phyloP scores from a whole-genome alignment of 1,140 invertebrate genomes.

The Sminthurides bifidus region DNA sequence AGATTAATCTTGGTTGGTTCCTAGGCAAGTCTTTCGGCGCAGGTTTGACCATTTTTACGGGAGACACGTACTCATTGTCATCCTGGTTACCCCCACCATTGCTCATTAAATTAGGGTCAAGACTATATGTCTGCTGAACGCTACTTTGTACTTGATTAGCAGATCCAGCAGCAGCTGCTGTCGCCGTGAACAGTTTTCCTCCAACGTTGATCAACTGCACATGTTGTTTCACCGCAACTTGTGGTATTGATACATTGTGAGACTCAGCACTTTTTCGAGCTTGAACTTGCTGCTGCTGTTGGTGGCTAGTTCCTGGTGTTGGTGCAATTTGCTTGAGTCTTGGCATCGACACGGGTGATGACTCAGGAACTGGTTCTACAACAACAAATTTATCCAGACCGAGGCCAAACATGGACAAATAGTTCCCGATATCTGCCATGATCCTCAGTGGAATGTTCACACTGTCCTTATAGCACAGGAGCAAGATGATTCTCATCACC shows the following conservation, averaged over 20 bases:
- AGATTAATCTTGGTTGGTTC: neutral
- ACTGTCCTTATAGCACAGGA: conserved; percentile 19
- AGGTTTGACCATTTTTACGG: no score
- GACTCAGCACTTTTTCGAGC: neutral
- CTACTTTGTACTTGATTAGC: neutral
- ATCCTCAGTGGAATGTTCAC: conserved; percentile 12
- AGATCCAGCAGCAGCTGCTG: neutral
- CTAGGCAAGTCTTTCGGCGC: neutral
- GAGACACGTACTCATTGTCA: no score
- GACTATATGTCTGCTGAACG: neutral
- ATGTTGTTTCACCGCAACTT: neutral
- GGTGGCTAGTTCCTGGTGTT: neutral
- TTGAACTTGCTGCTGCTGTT: neutral
- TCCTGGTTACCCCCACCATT: neutral
- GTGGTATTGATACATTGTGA: neutral
- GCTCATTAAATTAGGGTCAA: neutral
- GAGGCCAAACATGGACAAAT: conserved; percentile 22
- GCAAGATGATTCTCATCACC: conserved; percentile 19
- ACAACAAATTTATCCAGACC: conserved; percentile 12
- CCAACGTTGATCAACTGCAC: no score
- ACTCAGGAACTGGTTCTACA: neutral
- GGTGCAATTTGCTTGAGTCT: neutral
- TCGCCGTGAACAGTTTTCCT: neutral
- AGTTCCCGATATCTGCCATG: conserved; percentile 20
- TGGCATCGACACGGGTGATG: neutral